Percentiles rank a stretch among this genome's conserved stretches.
Conservation (phyloP, 2,888 invertebrate species). For the Thumatha senex region DNA sequence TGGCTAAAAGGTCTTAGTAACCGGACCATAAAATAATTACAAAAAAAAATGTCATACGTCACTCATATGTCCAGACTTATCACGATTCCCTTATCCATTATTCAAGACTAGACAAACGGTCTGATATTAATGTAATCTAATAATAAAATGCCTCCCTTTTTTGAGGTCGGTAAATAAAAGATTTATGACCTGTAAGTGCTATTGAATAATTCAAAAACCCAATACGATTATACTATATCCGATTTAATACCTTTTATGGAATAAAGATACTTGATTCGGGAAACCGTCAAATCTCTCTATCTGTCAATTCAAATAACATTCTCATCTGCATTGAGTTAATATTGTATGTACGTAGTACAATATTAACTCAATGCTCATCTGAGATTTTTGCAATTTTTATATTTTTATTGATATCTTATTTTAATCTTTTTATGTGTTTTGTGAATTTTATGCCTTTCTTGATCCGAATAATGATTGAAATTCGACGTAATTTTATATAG, state of each 20-base stretch:
- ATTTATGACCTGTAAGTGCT: slow-evolving; percentile 12
- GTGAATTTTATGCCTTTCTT: neutral
- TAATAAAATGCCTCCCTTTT: neutral
- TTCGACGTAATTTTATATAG: no score
- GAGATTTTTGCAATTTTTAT: neutral
- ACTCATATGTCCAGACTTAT: no score
- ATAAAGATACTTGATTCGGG: slow-evolving; percentile 4
- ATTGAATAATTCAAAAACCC: slow-evolving; percentile 40
- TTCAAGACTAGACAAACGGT: no score
- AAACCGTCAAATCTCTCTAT: slow-evolving; percentile 12
- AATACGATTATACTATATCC: slow-evolving; percentile 26
- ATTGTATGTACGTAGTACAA: no score
- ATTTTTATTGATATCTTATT: neutral
- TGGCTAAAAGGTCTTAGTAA: no score
- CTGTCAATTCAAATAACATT: slow-evolving; percentile 4
- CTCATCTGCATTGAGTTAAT: no score
- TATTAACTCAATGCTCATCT: no score
- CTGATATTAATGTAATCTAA: no score
- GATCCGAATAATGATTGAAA: no score
- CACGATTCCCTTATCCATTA: no score
- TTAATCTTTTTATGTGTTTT: neutral
- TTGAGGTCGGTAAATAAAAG: neutral
- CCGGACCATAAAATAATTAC: no score
- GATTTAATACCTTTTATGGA: slow-evolving; percentile 23
- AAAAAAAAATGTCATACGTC: no score